phyloP scores from a whole-genome alignment of 2,888 invertebrate genomes.

The Sinelater perroti region DNA sequence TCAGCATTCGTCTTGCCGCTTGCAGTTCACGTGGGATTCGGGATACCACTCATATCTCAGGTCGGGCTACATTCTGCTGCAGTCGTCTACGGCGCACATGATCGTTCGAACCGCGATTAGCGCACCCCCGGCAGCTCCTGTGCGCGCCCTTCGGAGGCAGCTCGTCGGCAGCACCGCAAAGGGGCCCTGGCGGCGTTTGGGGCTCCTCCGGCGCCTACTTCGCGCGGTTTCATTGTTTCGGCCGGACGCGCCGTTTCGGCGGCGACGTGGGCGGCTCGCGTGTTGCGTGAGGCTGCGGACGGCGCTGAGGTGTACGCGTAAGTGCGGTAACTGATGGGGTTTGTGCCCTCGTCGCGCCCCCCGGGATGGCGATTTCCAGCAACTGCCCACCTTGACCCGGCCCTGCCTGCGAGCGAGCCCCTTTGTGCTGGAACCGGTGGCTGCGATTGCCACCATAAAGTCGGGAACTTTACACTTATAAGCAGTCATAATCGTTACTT shows the following conservation, averaged over 20 bases:
- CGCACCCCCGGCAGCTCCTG: conserved; percentile 23
- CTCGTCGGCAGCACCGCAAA: no score
- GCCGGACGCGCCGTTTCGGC: conserved; percentile 35
- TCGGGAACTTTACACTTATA: conserved; percentile 13
- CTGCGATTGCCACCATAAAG: conserved; percentile 19
- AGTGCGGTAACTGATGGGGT: conserved; percentile 21
- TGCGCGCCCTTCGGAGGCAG: conserved; percentile 21
- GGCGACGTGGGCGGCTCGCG: conserved; percentile 39
- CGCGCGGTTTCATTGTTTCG: conserved; percentile 41
- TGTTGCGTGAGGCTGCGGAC: conserved; percentile 21
- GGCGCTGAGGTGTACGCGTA: conserved; percentile 16
- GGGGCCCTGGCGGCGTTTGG: conserved; percentile 28
- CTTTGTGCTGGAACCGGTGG: conserved; percentile 18
- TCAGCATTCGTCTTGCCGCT: conserved; percentile 50
- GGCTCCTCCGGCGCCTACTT: conserved; percentile 38
- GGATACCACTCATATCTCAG: conserved; percentile 53
- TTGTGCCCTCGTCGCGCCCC: conserved; percentile 5
- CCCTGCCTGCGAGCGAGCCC: not conserved
- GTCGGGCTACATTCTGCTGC: conserved; percentile 49
- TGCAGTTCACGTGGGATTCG: conserved; percentile 57
- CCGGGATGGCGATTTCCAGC: conserved; percentile 18
- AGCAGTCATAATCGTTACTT: not conserved
- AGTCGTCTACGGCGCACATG: conserved; percentile 50
- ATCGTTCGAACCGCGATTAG: conserved; percentile 44
- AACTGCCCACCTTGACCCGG: conserved; percentile 22